These are phyloP conservation scores for Mythimna vitellina DNA, from an alignment of 2,888 invertebrate species.

Conservation along the genomic window DNA sequence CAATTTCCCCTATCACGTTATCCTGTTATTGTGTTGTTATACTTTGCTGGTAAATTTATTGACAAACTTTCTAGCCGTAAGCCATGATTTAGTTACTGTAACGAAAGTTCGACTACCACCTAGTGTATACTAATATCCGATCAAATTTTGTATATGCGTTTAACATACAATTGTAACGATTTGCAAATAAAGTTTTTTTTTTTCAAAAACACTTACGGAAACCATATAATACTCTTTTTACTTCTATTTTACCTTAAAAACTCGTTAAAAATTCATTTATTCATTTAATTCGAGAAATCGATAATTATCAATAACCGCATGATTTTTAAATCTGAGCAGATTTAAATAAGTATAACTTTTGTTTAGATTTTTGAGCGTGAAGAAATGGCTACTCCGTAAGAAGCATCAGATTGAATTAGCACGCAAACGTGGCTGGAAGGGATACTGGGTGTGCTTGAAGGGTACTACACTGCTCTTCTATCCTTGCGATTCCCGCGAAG, in stretches of 20 bases:
- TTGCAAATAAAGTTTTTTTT: not conserved
- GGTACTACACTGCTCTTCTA: slow-evolving; percentile 99
- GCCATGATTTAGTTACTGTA: slow-evolving; percentile 20
- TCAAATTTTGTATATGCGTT: not conserved
- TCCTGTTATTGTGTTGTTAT: slow-evolving; percentile 82
- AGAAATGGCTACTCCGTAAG: slow-evolving; percentile 99
- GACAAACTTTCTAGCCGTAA: slow-evolving; percentile 32
- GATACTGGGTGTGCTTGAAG: slow-evolving; percentile 99
- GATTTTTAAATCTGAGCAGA: not conserved
- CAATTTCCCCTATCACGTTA: slow-evolving; percentile 23
- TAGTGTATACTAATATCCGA: slow-evolving; percentile 2
- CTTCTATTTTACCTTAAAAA: not conserved
- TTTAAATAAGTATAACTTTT: slow-evolving; percentile 75
- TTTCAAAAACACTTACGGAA: not conserved
- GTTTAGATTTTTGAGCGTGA: slow-evolving; percentile 98
- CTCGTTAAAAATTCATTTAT: not conserved
- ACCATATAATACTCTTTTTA: not conserved
- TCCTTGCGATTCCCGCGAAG: slow-evolving; percentile 98
- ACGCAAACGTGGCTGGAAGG: slow-evolving; percentile 99
- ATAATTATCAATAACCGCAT: not conserved
- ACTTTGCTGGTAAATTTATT: slow-evolving; percentile 29
- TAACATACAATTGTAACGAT: not conserved
- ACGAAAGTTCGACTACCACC: slow-evolving; percentile 19
- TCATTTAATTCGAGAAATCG: too few relatives aligned
- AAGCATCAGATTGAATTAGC: slow-evolving; percentile 99